These are phyloP conservation scores for Solenopsis invicta DNA, from an alignment of 1,140 invertebrate species.

Conservation along the genomic window DNA sequence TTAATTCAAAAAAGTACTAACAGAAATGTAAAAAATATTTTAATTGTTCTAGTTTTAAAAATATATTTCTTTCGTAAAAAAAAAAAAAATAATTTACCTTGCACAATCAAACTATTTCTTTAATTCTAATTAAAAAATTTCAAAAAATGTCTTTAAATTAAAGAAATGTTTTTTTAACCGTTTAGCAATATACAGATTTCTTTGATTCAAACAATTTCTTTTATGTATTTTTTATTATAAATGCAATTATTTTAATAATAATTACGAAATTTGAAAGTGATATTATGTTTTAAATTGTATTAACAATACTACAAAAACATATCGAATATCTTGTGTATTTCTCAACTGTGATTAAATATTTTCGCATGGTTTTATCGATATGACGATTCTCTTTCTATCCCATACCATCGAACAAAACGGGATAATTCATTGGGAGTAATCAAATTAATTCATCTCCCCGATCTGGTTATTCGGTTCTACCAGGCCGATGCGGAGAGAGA, in stretches of 20 bases:
- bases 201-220: too few relatives aligned
- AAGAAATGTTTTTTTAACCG: too few relatives aligned
- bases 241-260: neutral
- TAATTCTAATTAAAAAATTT: too few relatives aligned
- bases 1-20: too few relatives aligned
- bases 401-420: neutral
- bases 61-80: too few relatives aligned
- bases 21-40: too few relatives aligned
- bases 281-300: neutral
- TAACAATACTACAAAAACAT: neutral
- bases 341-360: conserved; percentile 6
- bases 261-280: neutral
- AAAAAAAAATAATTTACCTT: too few relatives aligned
- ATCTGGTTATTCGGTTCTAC: conserved; percentile 15
- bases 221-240: neutral
- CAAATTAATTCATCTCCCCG: conserved; percentile 55
- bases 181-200: too few relatives aligned
- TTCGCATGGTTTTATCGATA: neutral
- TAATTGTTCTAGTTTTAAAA: too few relatives aligned
- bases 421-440: conserved; percentile 51
- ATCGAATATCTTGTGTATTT: neutral
- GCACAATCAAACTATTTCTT: too few relatives aligned
- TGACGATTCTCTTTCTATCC: neutral
- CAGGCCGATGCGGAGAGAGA: neutral
- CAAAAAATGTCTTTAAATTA: too few relatives aligned